A percentile compares a stretch with the other conserved stretches of the same genome.
These are phyloP conservation scores for Scelioninae gen. 1 DNA, from an alignment of 2,888 invertebrate genomes.

Conservation along the genomic window DNA sequence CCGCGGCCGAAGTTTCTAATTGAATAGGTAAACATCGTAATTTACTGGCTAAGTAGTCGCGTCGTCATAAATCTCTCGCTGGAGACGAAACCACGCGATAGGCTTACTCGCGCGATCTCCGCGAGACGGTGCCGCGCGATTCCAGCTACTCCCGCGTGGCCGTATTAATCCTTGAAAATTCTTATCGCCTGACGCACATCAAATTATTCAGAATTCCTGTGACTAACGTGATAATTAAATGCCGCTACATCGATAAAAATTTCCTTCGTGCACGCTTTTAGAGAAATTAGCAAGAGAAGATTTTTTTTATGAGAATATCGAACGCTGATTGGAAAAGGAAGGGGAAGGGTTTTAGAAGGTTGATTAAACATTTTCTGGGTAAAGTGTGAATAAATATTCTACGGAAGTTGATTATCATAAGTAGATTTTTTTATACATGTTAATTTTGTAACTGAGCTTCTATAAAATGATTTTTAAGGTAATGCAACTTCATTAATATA, in stretches of 20 bases:
- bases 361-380: too few species aligned
- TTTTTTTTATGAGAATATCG: constrained; percentile 3
- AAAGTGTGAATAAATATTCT: too few species aligned
- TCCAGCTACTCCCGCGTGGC: constrained; percentile 43
- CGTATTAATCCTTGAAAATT: constrained; percentile 65
- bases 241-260: constrained; percentile 21
- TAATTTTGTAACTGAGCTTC: too few species aligned
- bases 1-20: constrained; percentile 80
- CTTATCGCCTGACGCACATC: constrained; percentile 63
- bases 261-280: constrained; percentile 7
- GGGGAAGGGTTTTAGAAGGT: too few species aligned
- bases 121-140: constrained; percentile 32
- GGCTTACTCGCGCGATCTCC: constrained; percentile 34
- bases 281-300: constrained; percentile 18
- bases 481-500: too few species aligned
- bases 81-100: constrained; percentile 74
- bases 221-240: constrained; percentile 65
- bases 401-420: too few species aligned
- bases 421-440: too few species aligned
- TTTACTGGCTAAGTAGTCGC: constrained; percentile 81
- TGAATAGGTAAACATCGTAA: constrained; percentile 84
- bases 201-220: constrained; percentile 54
- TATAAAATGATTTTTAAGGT: too few species aligned
- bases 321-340: too few species aligned
- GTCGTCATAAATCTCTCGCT: constrained; percentile 80